Evolutionary conservation across 2,113 vertebrate genomes (phyloP).

Genomic region (Lepus europaeus): DNA sequence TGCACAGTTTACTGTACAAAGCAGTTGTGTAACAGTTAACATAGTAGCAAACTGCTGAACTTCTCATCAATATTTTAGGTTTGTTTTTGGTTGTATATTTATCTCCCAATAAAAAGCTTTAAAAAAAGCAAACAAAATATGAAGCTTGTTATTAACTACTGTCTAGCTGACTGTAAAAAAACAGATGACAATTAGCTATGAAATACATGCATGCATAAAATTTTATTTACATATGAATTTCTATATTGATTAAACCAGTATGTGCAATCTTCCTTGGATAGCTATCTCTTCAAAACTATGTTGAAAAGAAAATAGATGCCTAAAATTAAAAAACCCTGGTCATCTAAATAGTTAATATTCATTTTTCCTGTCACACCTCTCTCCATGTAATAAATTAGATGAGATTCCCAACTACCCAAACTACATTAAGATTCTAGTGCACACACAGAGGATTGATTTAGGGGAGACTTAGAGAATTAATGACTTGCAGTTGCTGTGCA

Average conservation of each 20-base stretch:
- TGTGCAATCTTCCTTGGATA: background rate
- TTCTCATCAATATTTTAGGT: slow-evolving; percentile 20
- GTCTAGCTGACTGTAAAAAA: slow-evolving; percentile 16
- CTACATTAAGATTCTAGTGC: slow-evolving; percentile 83
- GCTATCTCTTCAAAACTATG: background rate
- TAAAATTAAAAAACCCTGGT: background rate
- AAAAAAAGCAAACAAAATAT: background rate
- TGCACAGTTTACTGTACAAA: background rate
- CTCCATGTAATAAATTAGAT: slow-evolving; percentile 77
- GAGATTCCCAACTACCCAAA: slow-evolving; percentile 76
- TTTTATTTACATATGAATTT: background rate
- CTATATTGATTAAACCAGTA: background rate
- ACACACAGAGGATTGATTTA: slow-evolving; percentile 82
- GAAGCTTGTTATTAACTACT: background rate
- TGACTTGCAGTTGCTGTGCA: slow-evolving; percentile 78
- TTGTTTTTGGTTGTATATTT: slow-evolving; percentile 1
- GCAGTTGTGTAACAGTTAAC: background rate
- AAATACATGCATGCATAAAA: background rate
- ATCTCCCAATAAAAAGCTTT: slow-evolving; percentile 49
- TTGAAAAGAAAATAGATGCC: slow-evolving; percentile 25
- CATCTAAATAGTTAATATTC: slow-evolving; percentile 81
- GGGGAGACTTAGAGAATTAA: slow-evolving; percentile 83
- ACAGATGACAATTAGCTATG: background rate
- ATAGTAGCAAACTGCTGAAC: slow-evolving; percentile 30
- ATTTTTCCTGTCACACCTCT: slow-evolving; percentile 78